A percentile compares a stretch with the other conserved stretches of the same genome.
Conservation (phyloP, 2,888 invertebrate genomes). For the Alentia gelatinosa region DNA sequence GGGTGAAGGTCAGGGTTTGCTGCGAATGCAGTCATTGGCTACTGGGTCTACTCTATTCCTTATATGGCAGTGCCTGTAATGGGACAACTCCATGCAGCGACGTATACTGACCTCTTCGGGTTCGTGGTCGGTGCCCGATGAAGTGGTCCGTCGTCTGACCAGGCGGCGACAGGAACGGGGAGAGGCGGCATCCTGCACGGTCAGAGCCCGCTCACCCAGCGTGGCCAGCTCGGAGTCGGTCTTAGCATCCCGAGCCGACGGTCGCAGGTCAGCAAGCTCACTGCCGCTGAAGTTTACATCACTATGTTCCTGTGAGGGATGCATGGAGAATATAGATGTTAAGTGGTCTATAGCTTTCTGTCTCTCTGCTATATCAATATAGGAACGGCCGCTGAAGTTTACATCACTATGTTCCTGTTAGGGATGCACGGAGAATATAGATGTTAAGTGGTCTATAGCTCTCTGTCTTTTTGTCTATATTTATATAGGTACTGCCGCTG, state of each 20-base stretch:
- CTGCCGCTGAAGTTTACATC: slow-evolving; percentile 19
- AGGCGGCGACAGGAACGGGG: slow-evolving; percentile 12
- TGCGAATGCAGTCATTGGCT: too few species aligned
- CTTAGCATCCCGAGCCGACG: slow-evolving; percentile 35
- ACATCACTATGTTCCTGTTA: slow-evolving; percentile 9
- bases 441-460: too few species aligned
- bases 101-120: not conserved
- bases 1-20: too few species aligned
- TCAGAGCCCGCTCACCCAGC: not conserved
- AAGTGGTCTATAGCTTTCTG: too few species aligned
- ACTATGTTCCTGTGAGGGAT: not conserved
- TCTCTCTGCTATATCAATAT: too few species aligned
- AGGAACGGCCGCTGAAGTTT: slow-evolving; percentile 22
- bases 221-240: slow-evolving; percentile 51
- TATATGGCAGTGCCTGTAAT: too few species aligned
- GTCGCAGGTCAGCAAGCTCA: slow-evolving; percentile 26
- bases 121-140: not conserved
- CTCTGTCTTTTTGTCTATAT: too few species aligned
- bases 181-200: not conserved
- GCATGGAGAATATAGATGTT: too few species aligned
- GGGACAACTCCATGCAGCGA: too few species aligned
- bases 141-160: slow-evolving; percentile 29
- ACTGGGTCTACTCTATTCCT: too few species aligned
- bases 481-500: too few species aligned
- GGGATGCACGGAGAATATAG: not conserved